A percentile compares a stretch with the other conserved stretches of the same genome.
phyloP scores from a whole-genome alignment of 2,797 vertebrate species.

The Margarornis squamiger region DNA sequence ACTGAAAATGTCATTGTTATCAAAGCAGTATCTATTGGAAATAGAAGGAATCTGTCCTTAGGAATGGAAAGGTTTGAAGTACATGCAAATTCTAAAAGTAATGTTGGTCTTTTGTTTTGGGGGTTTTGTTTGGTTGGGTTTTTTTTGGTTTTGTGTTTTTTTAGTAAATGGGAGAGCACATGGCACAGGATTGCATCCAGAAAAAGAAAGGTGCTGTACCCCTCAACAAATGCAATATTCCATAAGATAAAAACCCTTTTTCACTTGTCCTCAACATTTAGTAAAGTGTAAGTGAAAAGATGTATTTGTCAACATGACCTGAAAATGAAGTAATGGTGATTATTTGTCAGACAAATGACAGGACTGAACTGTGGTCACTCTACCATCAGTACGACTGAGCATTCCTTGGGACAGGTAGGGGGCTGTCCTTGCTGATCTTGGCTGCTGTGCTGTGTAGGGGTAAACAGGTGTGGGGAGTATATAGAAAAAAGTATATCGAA shows the following conservation, averaged over 20 bases:
- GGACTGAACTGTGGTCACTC: neutral
- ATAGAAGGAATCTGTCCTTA: neutral
- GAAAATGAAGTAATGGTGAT: neutral
- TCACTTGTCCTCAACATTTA: neutral
- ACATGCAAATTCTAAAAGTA: neutral
- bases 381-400: neutral
- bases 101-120: neutral
- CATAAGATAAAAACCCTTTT: neutral
- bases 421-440: neutral
- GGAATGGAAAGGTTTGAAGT: neutral
- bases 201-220: neutral
- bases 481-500: neutral
- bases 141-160: neutral
- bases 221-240: neutral
- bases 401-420: neutral
- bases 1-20: neutral
- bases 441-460: neutral
- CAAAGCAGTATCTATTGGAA: neutral
- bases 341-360: neutral
- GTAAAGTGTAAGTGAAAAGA: neutral
- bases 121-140: neutral
- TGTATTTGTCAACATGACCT: neutral
- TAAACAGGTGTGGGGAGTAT: neutral
- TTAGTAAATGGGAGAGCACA: neutral
- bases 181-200: neutral